Evolutionary conservation across 2,888 invertebrate species (phyloP).

Genomic region (Zele albiditarsus): DNA sequence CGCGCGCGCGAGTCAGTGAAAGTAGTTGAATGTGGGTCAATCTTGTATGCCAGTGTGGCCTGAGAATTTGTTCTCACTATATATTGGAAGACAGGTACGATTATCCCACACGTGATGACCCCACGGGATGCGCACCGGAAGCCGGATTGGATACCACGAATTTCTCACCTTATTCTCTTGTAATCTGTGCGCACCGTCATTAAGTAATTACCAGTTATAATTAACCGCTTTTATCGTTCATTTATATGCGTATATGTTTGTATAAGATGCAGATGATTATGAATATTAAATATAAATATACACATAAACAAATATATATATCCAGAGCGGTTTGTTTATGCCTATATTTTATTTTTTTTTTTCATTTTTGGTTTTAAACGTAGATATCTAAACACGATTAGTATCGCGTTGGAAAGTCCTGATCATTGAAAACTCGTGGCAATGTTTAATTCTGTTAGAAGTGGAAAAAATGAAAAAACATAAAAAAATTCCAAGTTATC

Average conservation of each 20-base stretch:
- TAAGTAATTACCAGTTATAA: constrained; percentile 32
- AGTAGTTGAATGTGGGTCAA: constrained; percentile 57
- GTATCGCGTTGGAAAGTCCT: constrained; percentile 50
- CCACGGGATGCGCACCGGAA: constrained; percentile 36
- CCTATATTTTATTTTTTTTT: constrained; percentile 11
- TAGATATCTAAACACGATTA: constrained; percentile 31
- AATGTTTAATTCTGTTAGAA: constrained; percentile 45
- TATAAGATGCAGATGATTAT: not conserved
- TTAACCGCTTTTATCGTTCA: constrained; percentile 12
- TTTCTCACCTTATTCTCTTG: constrained; percentile 35
- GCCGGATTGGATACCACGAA: constrained; percentile 11
- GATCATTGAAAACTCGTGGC: constrained; percentile 39
- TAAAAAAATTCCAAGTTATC: constrained; percentile 36
- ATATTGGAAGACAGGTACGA: constrained; percentile 33
- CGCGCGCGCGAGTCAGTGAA: constrained; percentile 53
- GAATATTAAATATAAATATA: not conserved
- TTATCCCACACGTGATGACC: constrained; percentile 41
- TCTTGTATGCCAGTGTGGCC: constrained; percentile 49
- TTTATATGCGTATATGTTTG: not conserved
- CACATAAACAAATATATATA: not conserved
- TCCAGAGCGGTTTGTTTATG: not conserved
- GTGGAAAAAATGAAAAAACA: constrained; percentile 18
- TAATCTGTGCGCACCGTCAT: constrained; percentile 29
- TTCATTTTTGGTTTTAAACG: constrained; percentile 23
- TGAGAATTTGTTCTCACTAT: constrained; percentile 43